A percentile compares a stretch with the other conserved stretches of the same genome.
These are phyloP conservation scores for Drosophila biarmipes DNA, from an alignment of 1,140 invertebrate species.

Conservation along the genomic window DNA sequence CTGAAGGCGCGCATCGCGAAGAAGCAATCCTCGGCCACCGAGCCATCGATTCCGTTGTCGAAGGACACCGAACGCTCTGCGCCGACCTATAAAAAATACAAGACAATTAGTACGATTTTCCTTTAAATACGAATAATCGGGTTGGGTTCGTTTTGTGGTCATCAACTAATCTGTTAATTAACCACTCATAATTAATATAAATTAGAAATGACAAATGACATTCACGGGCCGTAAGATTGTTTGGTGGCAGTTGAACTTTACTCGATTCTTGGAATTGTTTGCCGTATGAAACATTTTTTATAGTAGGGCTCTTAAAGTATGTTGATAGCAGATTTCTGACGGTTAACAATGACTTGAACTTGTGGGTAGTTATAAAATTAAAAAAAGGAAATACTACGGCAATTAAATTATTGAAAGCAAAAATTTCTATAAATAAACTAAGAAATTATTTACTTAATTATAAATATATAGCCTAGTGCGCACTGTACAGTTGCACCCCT, in stretches of 20 bases:
- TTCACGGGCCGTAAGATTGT: too few species aligned
- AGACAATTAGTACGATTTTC: neutral
- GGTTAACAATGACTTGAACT: neutral
- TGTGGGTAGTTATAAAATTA: neutral
- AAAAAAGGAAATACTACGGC: neutral
- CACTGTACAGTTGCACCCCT: neutral
- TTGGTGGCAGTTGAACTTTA: neutral
- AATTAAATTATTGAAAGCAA: too few species aligned
- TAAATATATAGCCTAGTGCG: too few species aligned
- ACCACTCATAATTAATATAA: too few species aligned
- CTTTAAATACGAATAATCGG: neutral
- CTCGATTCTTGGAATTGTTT: neutral
- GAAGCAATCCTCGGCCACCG: constrained; percentile 98
- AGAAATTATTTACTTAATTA: neutral
- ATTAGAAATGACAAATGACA: too few species aligned
- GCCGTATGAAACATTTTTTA: neutral
- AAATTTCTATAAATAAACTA: neutral
- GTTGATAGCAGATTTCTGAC: neutral
- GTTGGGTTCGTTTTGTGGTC: neutral
- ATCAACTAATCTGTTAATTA: neutral
- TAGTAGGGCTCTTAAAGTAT: neutral
- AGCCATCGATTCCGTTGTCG: constrained; percentile 97
- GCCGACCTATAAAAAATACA: constrained; percentile 88
- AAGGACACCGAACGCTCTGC: constrained; percentile 96
- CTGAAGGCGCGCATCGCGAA: constrained; percentile 97